Percentiles rank a stretch among this genome's conserved stretches.
Conservation (phyloP, 2,113 vertebrate genomes). For the Osmerus mordax region DNA sequence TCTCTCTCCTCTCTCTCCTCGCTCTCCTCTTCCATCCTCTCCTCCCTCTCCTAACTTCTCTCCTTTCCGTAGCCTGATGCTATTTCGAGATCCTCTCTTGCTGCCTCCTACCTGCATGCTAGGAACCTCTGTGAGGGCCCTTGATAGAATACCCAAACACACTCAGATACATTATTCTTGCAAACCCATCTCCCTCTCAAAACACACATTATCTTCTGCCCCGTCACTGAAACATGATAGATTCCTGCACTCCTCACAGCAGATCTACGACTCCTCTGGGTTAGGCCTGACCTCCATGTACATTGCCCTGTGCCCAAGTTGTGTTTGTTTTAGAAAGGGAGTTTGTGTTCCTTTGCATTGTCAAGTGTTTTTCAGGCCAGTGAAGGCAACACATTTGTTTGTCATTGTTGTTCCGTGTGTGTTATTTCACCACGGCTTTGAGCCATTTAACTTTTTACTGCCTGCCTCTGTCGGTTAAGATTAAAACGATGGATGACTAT, state of each 20-base stretch:
- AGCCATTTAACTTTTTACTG: conserved; percentile 46
- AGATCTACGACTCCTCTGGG: neutral
- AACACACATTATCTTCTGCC: neutral
- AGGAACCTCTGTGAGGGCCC: neutral
- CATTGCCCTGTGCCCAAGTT: conserved; percentile 7
- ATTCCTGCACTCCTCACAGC: neutral
- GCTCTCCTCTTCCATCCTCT: conserved; percentile 4
- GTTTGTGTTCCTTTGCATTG: conserved; percentile 34
- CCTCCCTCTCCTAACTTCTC: neutral
- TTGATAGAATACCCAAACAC: conserved; percentile 25
- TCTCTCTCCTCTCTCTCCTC: neutral
- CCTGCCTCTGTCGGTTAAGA: conserved; percentile 54
- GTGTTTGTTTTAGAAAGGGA: conserved; percentile 7
- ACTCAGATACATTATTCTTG: conserved; percentile 28
- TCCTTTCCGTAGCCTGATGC: conserved; percentile 14
- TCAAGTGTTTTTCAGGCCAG: conserved; percentile 25
- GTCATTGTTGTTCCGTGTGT: conserved; percentile 27
- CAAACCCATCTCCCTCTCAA: conserved; percentile 18
- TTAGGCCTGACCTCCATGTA: conserved; percentile 23
- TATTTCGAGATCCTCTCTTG: conserved; percentile 39
- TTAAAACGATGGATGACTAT: conserved; percentile 61
- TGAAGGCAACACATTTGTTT: conserved; percentile 20
- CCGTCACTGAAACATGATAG: neutral
- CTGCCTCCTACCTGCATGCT: neutral
- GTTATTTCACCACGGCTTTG: conserved; percentile 40